Evolutionary conservation across 2,888 invertebrate genomes (phyloP), one percentile per base, ranked within the genome.

Genomic region (Erebia palarica): DNA sequence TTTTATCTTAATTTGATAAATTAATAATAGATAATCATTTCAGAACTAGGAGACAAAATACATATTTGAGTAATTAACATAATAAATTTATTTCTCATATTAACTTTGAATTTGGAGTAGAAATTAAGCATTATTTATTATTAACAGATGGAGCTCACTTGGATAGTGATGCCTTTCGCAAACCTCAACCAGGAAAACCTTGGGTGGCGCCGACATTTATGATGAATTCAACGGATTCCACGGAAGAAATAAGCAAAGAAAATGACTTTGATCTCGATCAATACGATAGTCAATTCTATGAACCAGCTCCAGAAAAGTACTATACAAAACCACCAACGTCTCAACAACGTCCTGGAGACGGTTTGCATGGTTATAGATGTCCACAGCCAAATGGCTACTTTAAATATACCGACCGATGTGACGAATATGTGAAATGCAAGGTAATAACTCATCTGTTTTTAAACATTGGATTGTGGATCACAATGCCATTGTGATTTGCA

Each of bases 401-500:
- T 13, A 36, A 11, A 18, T 42, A 53, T 53, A 13, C 36, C 16
- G 5, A n/a, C 16, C 11, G 14, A 1, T 65, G 53, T 42, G 55
- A 65, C 11, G 13, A 53, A 55, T 65, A 65, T n/a, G 65, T 53
- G 13, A 18, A 61, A 61, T 44, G 42, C 42, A 58, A 58, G 57
- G 57, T 58, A 18, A 57, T 16, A 5, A 18, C 27, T 27, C 27
- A 21, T 21, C n/a, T n/a, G n/a, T n/a, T n/a, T n/a, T n/a, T n/a
- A n/a, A n/a, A n/a, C n/a, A n/a, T n/a, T n/a, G n/a, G n/a, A n/a
- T n/a, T n/a, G n/a, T n/a, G n/a, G n/a, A n/a, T n/a, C n/a, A n/a
- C n/a, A n/a, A n/a, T n/a, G n/a, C n/a, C n/a, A n/a, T n/a, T n/a
- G n/a, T n/a, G n/a, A n/a, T n/a, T n/a, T n/a, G n/a, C n/a, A n/a